phyloP scores from a whole-genome alignment of 2,113 vertebrate genomes.

The Plotosus lineatus region DNA sequence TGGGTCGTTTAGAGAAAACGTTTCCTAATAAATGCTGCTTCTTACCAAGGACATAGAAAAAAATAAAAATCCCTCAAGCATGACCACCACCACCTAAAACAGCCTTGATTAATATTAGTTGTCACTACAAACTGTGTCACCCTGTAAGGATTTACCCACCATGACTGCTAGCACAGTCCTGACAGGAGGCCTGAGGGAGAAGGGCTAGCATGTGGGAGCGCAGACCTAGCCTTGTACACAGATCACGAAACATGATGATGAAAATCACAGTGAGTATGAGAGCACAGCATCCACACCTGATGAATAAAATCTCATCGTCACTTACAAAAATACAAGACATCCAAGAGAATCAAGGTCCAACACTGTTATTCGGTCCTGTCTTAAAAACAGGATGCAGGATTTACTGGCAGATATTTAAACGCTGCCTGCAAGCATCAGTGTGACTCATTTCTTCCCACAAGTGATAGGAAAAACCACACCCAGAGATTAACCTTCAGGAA shows the following conservation, averaged over 20 bases:
- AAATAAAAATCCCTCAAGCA: not conserved
- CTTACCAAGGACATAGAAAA: not conserved
- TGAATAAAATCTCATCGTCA: not conserved
- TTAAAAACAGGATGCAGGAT: not conserved
- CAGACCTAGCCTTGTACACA: slow-evolving; percentile 3
- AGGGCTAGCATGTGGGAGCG: not conserved
- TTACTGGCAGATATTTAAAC: not conserved
- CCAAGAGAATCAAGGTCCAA: not conserved
- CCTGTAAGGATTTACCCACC: slow-evolving; percentile 12
- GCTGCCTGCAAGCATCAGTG: not conserved
- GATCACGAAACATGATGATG: not conserved
- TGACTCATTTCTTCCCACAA: not conserved
- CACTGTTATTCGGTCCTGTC: not conserved
- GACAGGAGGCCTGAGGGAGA: not conserved
- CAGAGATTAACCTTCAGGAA: not conserved
- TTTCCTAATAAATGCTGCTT: not conserved
- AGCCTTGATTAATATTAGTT: slow-evolving; percentile 24
- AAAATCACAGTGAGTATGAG: not conserved
- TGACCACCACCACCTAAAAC: not conserved
- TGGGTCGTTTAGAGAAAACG: not conserved
- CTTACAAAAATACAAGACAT: not conserved
- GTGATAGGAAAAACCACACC: not conserved
- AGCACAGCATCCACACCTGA: no score
- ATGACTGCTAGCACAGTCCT: not conserved
- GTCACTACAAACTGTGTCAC: slow-evolving; percentile 24